phyloP scores from a whole-genome alignment of 1,140 invertebrate species.

The Melipona quadrifasciata region DNA sequence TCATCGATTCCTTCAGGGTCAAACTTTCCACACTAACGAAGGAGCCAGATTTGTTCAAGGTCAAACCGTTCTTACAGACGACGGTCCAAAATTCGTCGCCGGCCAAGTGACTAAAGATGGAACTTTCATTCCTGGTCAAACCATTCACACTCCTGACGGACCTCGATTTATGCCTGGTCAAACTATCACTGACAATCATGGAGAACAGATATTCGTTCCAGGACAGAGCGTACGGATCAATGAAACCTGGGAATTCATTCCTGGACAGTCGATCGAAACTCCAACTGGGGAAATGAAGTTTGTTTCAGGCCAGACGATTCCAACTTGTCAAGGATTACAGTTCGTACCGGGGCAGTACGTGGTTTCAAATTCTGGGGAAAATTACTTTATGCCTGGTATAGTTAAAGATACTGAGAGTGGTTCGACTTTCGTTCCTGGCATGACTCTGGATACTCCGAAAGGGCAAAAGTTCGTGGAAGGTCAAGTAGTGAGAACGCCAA shows the following conservation, averaged over 20 bases:
- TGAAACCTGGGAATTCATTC: slow-evolving; percentile 80
- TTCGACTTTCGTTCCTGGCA: slow-evolving; percentile 85
- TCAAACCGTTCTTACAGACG: slow-evolving; percentile 85
- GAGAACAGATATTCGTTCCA: slow-evolving; percentile 82
- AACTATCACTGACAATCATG: slow-evolving; percentile 81
- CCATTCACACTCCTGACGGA: slow-evolving; percentile 83
- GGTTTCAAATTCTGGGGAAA: slow-evolving; percentile 80
- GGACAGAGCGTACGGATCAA: slow-evolving; percentile 78
- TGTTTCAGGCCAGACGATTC: slow-evolving; percentile 84
- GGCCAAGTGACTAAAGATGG: slow-evolving; percentile 83
- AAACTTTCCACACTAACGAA: slow-evolving; percentile 80
- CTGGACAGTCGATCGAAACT: slow-evolving; percentile 80
- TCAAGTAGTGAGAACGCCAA: slow-evolving; percentile 84
- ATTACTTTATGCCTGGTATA: slow-evolving; percentile 85
- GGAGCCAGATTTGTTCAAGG: slow-evolving; percentile 85
- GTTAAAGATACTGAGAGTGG: slow-evolving; percentile 72
- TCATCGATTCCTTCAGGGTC: slow-evolving; percentile 80
- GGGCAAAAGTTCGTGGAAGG: slow-evolving; percentile 87
- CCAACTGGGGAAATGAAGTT: slow-evolving; percentile 80
- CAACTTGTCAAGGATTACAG: slow-evolving; percentile 81
- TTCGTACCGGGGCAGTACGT: slow-evolving; percentile 88
- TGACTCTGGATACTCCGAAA: slow-evolving; percentile 85
- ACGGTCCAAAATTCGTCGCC: slow-evolving; percentile 86
- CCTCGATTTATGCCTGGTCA: slow-evolving; percentile 84
- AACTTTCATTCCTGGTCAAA: slow-evolving; percentile 86